phyloP scores from a whole-genome alignment of 2,888 invertebrate genomes.

The Drosophila multiciliata region DNA sequence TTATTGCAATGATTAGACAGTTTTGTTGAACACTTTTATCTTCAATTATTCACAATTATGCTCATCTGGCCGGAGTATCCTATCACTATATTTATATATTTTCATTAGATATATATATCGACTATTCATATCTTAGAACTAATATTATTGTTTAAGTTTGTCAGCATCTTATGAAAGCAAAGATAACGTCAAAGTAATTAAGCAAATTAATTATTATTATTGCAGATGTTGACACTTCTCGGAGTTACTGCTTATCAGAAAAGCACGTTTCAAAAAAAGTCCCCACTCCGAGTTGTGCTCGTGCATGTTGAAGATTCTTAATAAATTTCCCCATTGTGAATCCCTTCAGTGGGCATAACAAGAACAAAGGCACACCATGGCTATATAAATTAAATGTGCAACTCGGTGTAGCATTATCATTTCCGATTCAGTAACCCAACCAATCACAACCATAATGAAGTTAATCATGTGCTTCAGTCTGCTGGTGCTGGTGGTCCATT shows the following conservation, averaged over 20 bases:
- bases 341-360: slow-evolving; percentile 11
- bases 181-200: not conserved
- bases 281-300: slow-evolving; percentile 10
- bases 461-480: slow-evolving; percentile 21
- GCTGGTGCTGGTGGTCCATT: slow-evolving; percentile 18
- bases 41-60: not conserved
- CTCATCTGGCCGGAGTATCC: not conserved
- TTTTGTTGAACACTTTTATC: not conserved
- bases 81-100: not conserved
- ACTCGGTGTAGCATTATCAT: not conserved
- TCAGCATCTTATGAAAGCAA: not conserved
- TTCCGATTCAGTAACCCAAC: not conserved
- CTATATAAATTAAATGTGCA: slow-evolving; percentile 29
- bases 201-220: not conserved
- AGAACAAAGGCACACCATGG: not conserved
- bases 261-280: slow-evolving; percentile 19
- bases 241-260: not conserved
- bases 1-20: too few species aligned
- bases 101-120: not conserved
- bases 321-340: slow-evolving; percentile 22
- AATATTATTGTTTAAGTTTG: not conserved
- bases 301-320: not conserved
- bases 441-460: slow-evolving; percentile 41
- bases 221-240: not conserved
- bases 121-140: not conserved